Evolutionary conservation across 2,113 vertebrate species (phyloP).

Genomic region (Caranx ignobilis): DNA sequence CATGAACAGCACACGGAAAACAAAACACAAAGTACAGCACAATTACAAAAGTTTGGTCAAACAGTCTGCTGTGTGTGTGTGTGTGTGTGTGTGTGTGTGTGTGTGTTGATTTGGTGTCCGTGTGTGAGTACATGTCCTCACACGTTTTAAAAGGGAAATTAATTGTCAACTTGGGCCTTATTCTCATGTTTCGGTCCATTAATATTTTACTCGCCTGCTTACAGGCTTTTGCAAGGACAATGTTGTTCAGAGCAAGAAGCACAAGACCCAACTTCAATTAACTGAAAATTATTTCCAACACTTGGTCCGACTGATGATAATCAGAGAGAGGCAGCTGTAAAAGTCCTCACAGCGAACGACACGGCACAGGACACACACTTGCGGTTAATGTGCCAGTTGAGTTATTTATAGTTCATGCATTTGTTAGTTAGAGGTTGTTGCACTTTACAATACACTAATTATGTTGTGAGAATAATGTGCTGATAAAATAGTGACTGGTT

Average conservation of each 20-base stretch:
- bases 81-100: too few relatives aligned
- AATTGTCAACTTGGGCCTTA: neutral
- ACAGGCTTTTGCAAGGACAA: neutral
- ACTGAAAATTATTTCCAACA: neutral
- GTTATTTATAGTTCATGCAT: neutral
- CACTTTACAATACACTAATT: neutral
- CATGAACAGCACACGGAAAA: neutral
- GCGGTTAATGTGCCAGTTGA: neutral
- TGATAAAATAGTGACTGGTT: neutral
- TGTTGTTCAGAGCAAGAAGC: neutral
- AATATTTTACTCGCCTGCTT: neutral
- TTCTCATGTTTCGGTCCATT: neutral
- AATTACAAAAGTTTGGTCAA: neutral
- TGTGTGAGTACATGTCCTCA: neutral
- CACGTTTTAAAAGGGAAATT: neutral
- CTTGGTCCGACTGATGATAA: neutral
- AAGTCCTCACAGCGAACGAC: neutral
- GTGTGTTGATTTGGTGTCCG: neutral
- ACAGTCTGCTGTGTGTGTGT: neutral
- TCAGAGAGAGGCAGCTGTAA: neutral
- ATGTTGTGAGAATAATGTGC: neutral
- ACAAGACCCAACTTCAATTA: neutral
- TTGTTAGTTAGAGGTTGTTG: neutral
- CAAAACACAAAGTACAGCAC: neutral
- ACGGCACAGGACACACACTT: neutral